Base-by-base conservation (phyloP, 2,113 vertebrate genomes). In the Podarcis muralis region DNA sequence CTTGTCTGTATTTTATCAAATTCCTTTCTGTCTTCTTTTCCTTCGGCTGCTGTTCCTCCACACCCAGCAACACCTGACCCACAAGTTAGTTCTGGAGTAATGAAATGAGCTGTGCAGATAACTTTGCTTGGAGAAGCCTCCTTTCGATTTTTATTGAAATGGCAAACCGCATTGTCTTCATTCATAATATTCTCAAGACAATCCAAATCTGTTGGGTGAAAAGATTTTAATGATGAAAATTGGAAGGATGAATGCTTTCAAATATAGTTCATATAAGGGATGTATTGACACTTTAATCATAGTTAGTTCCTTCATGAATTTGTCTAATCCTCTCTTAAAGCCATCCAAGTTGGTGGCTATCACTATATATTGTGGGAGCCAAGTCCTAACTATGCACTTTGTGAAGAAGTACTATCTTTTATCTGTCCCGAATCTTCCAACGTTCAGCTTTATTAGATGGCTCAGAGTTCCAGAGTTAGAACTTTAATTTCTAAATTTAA, bases 111-210 rank as follows among this genome's bases (percentile, higher is more conserved):
- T 92, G 79, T 90, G 92, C 84, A 90, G 57, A 95, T 83, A 90
- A 74, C 87, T 93, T 96, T 95, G 95, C 81, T 91, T 86, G 93
- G 94, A 92, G 95, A 96, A 90, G 90, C 92, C 95, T 97, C 96
- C 93, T 90, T 94, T 93, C 95, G 96, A 86, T 95, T 94, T 95
- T 93, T 82, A 83, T 95, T 88, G 77, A 72, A 57, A 94, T 48
- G 89, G 78, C 85, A 35, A 80, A 83, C 48, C 88, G 69, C 89
- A 82, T 95, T 87, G 94, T 95, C 91, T 90, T 86, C 94, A 90
- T 93, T 94, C 92, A 81, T 85, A 87, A 35, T 92, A 78, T 94
- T 95, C 88, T 94, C 95, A 94, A 91, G 88, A 92, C 84, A 86
- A 84, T 94, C 90, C 90, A 91, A 87, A 94, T 90, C 97, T 97